phyloP scores from a whole-genome alignment of 2,888 invertebrate species.

The Maniola hyperantus region DNA sequence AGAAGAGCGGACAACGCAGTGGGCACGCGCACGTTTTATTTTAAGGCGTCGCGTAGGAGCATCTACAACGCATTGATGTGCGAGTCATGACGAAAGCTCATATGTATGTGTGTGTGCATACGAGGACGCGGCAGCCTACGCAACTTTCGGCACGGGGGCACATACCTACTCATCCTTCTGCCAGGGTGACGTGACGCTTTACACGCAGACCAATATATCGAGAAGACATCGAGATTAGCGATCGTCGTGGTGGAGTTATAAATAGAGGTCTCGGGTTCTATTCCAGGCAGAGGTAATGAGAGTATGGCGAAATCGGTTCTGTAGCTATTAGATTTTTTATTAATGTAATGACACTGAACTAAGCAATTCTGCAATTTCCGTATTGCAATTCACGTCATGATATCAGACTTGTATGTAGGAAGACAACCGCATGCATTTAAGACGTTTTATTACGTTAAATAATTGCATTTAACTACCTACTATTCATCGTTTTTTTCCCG shows the following conservation, averaged over 20 bases:
- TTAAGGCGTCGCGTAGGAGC: slow-evolving; percentile 30
- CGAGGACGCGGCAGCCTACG: slow-evolving; percentile 54
- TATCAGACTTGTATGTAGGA: slow-evolving; percentile 25
- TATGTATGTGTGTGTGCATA: slow-evolving; percentile 45
- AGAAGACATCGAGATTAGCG: background rate
- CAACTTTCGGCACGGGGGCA: slow-evolving; percentile 40
- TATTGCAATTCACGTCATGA: slow-evolving; percentile 21
- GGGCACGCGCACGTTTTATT: slow-evolving; percentile 37
- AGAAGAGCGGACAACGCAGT: slow-evolving; percentile 35
- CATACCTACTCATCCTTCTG: slow-evolving; percentile 34
- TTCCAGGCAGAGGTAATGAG: no score
- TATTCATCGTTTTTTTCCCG: slow-evolving; percentile 30
- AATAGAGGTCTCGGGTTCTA: no score
- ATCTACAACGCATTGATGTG: slow-evolving; percentile 44
- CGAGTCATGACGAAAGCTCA: slow-evolving; percentile 49
- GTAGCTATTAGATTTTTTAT: slow-evolving; percentile 1
- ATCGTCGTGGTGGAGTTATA: no score
- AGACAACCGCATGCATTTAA: slow-evolving; percentile 15
- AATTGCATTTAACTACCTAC: slow-evolving; percentile 27
- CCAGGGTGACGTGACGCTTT: slow-evolving; percentile 61
- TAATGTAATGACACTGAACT: slow-evolving; percentile 8
- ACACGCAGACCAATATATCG: slow-evolving; percentile 49
- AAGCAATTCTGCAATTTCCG: slow-evolving; percentile 29
- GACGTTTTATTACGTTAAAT: slow-evolving; percentile 13
- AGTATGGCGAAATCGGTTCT: no score